Evolutionary conservation across 2,888 invertebrate genomes (phyloP).

Genomic region (Drosophila suboccidentalis): DNA sequence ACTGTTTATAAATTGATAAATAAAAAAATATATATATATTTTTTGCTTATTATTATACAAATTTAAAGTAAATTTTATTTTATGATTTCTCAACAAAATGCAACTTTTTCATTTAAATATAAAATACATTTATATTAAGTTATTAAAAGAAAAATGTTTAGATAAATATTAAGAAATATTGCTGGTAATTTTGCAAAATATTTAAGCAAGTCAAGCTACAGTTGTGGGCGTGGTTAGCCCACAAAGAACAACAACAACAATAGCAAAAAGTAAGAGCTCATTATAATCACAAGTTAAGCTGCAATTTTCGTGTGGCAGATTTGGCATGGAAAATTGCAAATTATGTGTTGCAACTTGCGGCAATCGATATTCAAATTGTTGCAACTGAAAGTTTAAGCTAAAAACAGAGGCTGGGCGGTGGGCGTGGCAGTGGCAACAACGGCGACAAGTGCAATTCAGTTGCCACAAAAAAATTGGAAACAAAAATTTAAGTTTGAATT

Average conservation of each 20-base stretch:
- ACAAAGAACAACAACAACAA: slow-evolving; percentile 7
- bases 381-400: not conserved
- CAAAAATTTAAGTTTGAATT: slow-evolving; percentile 42
- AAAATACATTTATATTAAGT: too few species aligned
- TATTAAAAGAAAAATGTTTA: too few species aligned
- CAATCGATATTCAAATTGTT: slow-evolving; percentile 26
- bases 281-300: slow-evolving; percentile 15
- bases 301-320: slow-evolving; percentile 9
- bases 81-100: too few species aligned
- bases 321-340: slow-evolving; percentile 58
- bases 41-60: too few species aligned
- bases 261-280: slow-evolving; percentile 14
- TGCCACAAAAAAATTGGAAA: slow-evolving; percentile 31
- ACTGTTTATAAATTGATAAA: too few species aligned
- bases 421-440: slow-evolving; percentile 53
- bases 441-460: slow-evolving; percentile 63
- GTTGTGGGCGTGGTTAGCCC: slow-evolving; percentile 36
- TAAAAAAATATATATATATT: too few species aligned
- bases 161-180: too few species aligned
- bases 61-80: too few species aligned
- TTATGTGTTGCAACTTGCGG: slow-evolving; percentile 27
- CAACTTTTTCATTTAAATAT: too few species aligned
- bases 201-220: too few species aligned
- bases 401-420: slow-evolving; percentile 1
- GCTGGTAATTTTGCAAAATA: too few species aligned